A percentile compares a stretch with the other conserved stretches of the same genome.
phyloP scores from a whole-genome alignment of 1,140 invertebrate genomes.

The Dryas iulia region DNA sequence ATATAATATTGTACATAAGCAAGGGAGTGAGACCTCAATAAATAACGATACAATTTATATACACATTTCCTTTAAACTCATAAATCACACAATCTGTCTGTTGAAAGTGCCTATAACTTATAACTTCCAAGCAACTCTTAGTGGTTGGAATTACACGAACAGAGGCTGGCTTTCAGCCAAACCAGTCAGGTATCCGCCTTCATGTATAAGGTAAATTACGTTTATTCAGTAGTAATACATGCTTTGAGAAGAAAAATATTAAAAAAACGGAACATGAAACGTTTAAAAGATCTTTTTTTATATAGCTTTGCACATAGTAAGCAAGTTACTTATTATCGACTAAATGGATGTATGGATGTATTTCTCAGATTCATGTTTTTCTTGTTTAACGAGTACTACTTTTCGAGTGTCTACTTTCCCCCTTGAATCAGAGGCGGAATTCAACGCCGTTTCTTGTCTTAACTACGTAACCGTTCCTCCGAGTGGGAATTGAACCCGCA shows the following conservation, averaged over 20 bases:
- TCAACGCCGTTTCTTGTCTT: no score
- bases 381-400: no score
- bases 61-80: background rate
- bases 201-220: background rate
- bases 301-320: no score
- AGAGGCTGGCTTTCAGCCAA: background rate
- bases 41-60: background rate
- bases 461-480: no score
- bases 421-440: no score
- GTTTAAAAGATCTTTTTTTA: no score
- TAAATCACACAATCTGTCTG: background rate
- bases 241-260: background rate
- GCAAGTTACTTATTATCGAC: no score
- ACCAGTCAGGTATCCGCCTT: background rate
- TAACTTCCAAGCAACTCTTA: background rate
- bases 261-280: no score
- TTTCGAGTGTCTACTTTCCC: no score
- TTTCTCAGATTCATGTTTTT: no score
- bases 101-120: conserved; percentile 4
- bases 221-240: background rate
- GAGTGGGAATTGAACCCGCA: no score
- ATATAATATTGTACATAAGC: background rate
- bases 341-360: no score
- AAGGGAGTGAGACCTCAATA: background rate
- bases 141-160: background rate